These are phyloP conservation scores for Dermochelys coriacea DNA, from an alignment of 2,797 vertebrate genomes.

Conservation along the genomic window DNA sequence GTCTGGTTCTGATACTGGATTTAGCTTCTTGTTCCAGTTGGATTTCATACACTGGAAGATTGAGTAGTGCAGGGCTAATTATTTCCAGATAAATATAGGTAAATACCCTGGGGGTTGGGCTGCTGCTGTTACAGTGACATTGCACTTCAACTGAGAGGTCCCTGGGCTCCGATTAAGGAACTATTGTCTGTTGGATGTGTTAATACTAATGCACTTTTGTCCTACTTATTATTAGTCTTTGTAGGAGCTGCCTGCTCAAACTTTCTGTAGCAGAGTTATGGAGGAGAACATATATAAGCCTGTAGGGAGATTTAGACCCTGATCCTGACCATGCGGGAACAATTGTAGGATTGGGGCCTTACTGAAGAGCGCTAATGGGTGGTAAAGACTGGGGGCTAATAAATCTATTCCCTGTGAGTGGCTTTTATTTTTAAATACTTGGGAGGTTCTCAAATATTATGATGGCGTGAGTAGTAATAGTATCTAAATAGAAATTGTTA, in stretches of 20 bases:
- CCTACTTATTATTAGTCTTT: not conserved
- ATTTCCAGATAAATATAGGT: slow-evolving; percentile 4
- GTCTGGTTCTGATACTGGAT: not conserved
- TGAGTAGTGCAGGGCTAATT: slow-evolving; percentile 40
- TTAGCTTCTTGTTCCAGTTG: slow-evolving; percentile 25
- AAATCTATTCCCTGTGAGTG: not conserved
- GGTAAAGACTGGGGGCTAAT: not conserved
- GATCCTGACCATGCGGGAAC: not conserved
- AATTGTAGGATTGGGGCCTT: slow-evolving; percentile 14
- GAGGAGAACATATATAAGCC: not conserved
- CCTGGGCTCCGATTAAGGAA: not conserved
- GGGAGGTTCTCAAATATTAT: not conserved
- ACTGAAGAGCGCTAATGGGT: not conserved
- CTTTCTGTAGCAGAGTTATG: not conserved
- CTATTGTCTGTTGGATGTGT: not conserved
- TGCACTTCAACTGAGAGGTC: slow-evolving; percentile 15
- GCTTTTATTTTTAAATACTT: slow-evolving; percentile 43
- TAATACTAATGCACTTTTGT: not conserved
- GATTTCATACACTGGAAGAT: not conserved
- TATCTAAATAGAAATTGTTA: slow-evolving; percentile 42
- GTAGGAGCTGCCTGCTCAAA: not conserved
- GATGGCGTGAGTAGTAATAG: slow-evolving; percentile 31
- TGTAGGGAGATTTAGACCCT: not conserved
- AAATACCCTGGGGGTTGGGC: not conserved
- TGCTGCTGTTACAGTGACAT: slow-evolving; percentile 21